These are phyloP conservation scores for Ivindomyrus marchei DNA, from an alignment of 2,113 vertebrate species.

Conservation along the genomic window DNA sequence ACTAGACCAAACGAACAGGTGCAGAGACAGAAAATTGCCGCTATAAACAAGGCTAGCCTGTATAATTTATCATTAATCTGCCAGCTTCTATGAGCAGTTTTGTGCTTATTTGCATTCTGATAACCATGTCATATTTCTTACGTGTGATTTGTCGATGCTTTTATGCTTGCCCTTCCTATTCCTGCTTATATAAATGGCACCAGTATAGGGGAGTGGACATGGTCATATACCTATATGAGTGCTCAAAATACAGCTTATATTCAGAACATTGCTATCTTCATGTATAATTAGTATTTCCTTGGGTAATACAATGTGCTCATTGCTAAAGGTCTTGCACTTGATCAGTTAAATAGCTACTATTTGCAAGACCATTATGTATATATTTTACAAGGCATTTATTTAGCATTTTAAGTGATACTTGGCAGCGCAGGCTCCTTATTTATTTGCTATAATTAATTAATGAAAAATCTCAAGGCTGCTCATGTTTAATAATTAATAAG, in stretches of 20 bases:
- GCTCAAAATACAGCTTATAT: background rate
- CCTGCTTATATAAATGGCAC: slow-evolving; percentile 49
- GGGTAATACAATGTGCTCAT: slow-evolving; percentile 31
- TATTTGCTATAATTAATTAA: slow-evolving; percentile 98
- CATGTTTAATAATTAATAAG: slow-evolving; percentile 99
- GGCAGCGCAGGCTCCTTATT: slow-evolving; percentile 99
- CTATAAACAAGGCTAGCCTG: slow-evolving; percentile 66
- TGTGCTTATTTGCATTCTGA: slow-evolving; percentile 66
- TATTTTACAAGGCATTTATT: slow-evolving; percentile 78
- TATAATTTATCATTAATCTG: slow-evolving; percentile 75
- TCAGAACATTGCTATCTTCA: background rate
- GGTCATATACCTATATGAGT: too few species aligned
- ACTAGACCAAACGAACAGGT: slow-evolving; percentile 68
- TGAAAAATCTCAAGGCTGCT: slow-evolving; percentile 99
- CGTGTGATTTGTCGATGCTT: slow-evolving; percentile 67
- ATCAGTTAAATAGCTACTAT: slow-evolving; percentile 38
- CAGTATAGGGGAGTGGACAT: slow-evolving; percentile 29
- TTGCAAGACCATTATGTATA: slow-evolving; percentile 80
- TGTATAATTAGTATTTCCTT: background rate
- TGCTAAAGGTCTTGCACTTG: slow-evolving; percentile 29
- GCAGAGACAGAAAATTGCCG: slow-evolving; percentile 62
- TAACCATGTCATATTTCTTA: slow-evolving; percentile 71
- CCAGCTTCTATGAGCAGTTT: slow-evolving; percentile 55
- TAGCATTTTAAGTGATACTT: slow-evolving; percentile 92
- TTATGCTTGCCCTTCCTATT: slow-evolving; percentile 63